Base-by-base conservation (phyloP, 2,113 vertebrate species). In the Bujurquina vittata region DNA sequence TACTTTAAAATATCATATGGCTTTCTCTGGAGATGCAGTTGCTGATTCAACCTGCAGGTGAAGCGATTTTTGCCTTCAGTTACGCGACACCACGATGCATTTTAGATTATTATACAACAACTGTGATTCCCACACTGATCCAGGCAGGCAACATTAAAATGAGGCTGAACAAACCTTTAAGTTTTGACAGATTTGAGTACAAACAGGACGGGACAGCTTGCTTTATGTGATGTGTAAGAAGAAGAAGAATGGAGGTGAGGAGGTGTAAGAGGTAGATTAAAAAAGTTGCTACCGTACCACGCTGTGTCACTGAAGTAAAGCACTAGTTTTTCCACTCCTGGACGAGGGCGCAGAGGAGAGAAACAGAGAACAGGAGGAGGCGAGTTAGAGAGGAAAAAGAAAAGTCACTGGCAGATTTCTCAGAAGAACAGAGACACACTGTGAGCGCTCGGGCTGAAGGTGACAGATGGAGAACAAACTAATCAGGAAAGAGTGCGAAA, bases 241-340 rank as follows among this genome's bases (percentile, higher is more conserved):
- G 18, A 9, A 31, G 33, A 33, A 55, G 11, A 35, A 56, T 56
- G 77, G 14, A 31, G 33, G 17, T 4, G 10, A 12, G 37, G 37
- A 40, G 10, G 29, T 10, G n/a, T 31, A 40, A 35, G 31, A 75
- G 22, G 62, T 81, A 57, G 81, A 59, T 62, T 31, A 87, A 63
- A 57, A 37, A 84, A 83, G 82, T 20, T 35, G 22, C 31, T 79
- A 92, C 89, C 35, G 63, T 94, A 94, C 94, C 94, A 91, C 54
- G 89, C 88, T 5, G 87, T 85, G 93, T 94, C 94, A 84, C 84
- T 92, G 94, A 94, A 93, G 93, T 94, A 94, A 80, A 89, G 79
- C 84, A 94, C 94, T 26, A 94, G 91, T 37, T 37, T 87, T 57
- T 94, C 94, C 92, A 92, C 93, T 93, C 92, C 94, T 94, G 84